Conservation (phyloP, 2,888 invertebrate genomes). For the Pristionchus fissidentatus region DNA sequence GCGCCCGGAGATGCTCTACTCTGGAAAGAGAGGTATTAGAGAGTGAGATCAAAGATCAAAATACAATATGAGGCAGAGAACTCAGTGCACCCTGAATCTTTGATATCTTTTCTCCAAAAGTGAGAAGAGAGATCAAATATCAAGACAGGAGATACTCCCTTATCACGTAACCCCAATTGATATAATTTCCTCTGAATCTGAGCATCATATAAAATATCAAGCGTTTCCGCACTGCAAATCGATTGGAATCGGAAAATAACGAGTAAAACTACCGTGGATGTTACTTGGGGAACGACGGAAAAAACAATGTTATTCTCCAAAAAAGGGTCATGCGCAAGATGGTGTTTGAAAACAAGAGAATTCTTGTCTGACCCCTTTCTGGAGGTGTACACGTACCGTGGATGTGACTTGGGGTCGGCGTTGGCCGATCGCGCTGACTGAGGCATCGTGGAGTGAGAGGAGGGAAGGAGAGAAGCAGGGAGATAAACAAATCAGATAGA, state of each 20-base stretch:
- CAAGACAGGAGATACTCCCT: too few species aligned
- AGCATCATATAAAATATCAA: background rate
- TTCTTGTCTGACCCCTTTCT: too few species aligned
- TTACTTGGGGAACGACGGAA: conserved; percentile 2
- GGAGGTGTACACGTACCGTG: conserved; percentile 24
- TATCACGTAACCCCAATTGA: too few species aligned
- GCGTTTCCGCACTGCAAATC: background rate
- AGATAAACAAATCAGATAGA: conserved; percentile 26
- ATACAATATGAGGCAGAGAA: background rate
- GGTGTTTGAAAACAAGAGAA: too few species aligned
- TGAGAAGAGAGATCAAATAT: too few species aligned
- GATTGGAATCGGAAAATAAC: background rate
- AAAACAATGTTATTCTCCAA: too few species aligned
- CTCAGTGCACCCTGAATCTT: too few species aligned
- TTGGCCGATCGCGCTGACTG: background rate
- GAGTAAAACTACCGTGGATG: conserved; percentile 3
- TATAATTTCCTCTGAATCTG: too few species aligned
- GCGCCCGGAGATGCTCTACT: conserved; percentile 8
- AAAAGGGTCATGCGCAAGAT: too few species aligned
- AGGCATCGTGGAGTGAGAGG: background rate
- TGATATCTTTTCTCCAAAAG: too few species aligned
- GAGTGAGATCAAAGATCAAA: background rate
- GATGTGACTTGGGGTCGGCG: conserved; percentile 28
- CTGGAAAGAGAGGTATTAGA: background rate
- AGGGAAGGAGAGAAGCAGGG: background rate